A percentile compares a stretch with the other conserved stretches of the same genome.
These are phyloP conservation scores for Mus pahari DNA, from an alignment of 2,113 vertebrate species.

Conservation along the genomic window DNA sequence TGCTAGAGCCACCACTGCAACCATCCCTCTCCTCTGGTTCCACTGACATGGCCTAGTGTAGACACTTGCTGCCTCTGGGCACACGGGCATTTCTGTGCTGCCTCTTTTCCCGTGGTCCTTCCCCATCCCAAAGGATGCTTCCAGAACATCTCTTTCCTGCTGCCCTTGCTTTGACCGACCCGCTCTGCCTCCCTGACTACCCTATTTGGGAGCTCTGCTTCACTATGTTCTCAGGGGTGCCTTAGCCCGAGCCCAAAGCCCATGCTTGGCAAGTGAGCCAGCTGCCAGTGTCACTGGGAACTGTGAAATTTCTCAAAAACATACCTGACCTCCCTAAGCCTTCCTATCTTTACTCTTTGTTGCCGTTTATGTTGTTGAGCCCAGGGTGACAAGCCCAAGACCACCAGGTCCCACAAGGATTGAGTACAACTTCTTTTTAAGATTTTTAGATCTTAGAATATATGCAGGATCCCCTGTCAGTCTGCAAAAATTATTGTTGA, in stretches of 20 bases:
- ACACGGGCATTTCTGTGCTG: neutral
- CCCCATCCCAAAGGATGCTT: too few relatives aligned
- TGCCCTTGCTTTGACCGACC: neutral
- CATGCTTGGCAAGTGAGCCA: fast-evolving
- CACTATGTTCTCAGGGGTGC: too few relatives aligned
- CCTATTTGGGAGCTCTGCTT: too few relatives aligned
- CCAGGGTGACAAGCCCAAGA: neutral
- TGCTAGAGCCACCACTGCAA: fast-evolving
- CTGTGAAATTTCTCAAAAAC: fast-evolving
- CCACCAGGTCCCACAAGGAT: neutral
- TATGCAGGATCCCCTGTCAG: fast-evolving
- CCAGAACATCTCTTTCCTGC: fast-evolving
- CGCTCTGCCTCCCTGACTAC: neutral
- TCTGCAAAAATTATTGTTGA: neutral
- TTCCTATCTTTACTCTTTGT: neutral
- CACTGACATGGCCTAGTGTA: fast-evolving
- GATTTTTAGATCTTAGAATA: neutral
- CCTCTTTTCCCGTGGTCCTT: fast-evolving
- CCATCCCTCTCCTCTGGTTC: too few relatives aligned
- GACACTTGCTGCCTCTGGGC: neutral
- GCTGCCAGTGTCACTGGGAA: too few relatives aligned
- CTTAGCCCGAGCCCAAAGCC: neutral
- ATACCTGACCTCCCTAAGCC: too few relatives aligned
- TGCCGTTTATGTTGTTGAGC: neutral
- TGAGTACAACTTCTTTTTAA: neutral